Percentiles rank a stretch among this genome's conserved stretches.
Evolutionary conservation across 1,140 invertebrate species (phyloP).

Genomic region (Drosophila elegans): DNA sequence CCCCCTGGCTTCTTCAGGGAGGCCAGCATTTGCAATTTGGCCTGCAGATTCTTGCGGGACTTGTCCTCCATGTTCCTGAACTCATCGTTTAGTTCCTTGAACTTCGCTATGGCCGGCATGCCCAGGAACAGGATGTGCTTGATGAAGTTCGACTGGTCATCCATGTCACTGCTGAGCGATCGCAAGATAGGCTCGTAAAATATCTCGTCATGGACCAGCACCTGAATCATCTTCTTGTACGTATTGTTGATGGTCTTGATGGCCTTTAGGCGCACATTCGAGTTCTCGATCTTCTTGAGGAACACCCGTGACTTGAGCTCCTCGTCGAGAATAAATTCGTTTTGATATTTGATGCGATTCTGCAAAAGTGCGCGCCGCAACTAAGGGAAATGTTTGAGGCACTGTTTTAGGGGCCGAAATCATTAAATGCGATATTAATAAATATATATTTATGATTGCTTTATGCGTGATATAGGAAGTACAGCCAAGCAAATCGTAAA

Average conservation of each 20-base stretch:
- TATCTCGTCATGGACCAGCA: conserved; percentile 74
- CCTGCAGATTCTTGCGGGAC: conserved; percentile 63
- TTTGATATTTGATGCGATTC: conserved; percentile 80
- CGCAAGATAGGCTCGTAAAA: conserved; percentile 81
- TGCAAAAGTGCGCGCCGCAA: conserved; percentile 59
- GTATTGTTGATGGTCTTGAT: conserved; percentile 78
- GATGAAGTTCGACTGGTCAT: conserved; percentile 79
- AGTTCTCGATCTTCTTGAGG: conserved; percentile 77
- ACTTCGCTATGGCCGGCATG: conserved; percentile 74
- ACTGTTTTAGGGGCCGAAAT: too few species aligned
- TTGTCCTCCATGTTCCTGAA: conserved; percentile 61
- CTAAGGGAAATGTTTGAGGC: conserved; percentile 15
- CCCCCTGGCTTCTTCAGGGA: conserved; percentile 25
- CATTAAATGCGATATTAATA: too few species aligned
- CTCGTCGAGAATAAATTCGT: conserved; percentile 74
- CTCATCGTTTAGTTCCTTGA: conserved; percentile 67
- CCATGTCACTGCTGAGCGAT: conserved; percentile 72
- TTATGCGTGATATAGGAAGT: too few species aligned
- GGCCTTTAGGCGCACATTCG: conserved; percentile 76
- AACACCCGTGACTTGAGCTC: conserved; percentile 67
- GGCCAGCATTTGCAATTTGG: conserved; percentile 63
- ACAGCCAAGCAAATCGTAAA: too few species aligned
- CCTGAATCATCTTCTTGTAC: conserved; percentile 78
- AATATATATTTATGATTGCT: too few species aligned
- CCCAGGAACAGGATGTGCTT: conserved; percentile 78